A percentile compares a stretch with the other conserved stretches of the same genome.
These are phyloP conservation scores for Helarctos malayanus DNA, from an alignment of 2,797 vertebrate species.

Conservation along the genomic window DNA sequence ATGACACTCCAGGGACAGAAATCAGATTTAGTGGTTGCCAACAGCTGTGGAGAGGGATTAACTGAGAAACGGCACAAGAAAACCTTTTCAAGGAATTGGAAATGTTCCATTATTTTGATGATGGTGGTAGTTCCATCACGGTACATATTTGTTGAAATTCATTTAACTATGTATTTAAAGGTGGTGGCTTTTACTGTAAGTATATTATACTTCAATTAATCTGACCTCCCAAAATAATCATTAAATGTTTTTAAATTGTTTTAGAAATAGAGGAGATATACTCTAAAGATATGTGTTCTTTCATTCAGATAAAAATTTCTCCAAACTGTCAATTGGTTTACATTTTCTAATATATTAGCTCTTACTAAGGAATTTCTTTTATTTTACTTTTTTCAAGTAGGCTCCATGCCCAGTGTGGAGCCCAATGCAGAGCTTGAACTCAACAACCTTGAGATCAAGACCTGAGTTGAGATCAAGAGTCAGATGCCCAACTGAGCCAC, in stretches of 20 bases:
- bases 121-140: background rate
- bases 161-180: background rate
- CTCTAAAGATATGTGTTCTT: constrained; percentile 6
- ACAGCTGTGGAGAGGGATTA: background rate
- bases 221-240: background rate
- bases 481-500: background rate
- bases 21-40: background rate
- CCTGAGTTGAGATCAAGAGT: background rate
- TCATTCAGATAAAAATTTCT: background rate
- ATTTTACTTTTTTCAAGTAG: background rate
- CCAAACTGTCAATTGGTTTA: background rate
- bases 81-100: background rate
- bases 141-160: background rate
- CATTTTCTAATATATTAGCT: background rate
- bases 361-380: background rate
- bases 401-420: background rate
- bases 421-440: background rate
- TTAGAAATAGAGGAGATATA: background rate
- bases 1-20: constrained; percentile 20
- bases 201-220: constrained; percentile 5
- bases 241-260: background rate
- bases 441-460: background rate
- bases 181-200: background rate
- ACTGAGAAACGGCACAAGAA: background rate
- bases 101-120: background rate